Conservation (phyloP, 2,113 vertebrate species). For the Melanotaenia duboulayi region DNA sequence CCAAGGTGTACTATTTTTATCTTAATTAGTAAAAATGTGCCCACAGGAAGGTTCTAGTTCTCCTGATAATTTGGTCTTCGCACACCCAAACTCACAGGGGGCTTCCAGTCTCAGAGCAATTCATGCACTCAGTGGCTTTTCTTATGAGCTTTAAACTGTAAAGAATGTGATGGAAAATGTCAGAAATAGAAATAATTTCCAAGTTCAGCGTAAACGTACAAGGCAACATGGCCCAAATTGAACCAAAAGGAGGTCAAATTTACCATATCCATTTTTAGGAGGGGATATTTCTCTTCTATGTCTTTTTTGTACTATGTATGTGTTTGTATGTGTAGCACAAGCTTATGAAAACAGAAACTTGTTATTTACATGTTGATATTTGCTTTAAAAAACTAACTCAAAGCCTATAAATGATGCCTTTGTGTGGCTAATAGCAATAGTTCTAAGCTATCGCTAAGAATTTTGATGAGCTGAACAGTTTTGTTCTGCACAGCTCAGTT, state of each 20-base stretch:
- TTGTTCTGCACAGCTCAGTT: background rate
- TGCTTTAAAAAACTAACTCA: background rate
- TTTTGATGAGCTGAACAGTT: background rate
- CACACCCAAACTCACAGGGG: constrained; percentile 56
- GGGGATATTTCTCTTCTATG: background rate
- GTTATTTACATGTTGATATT: no score
- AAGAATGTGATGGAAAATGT: constrained; percentile 21
- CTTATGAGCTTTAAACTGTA: constrained; percentile 40
- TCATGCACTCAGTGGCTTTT: constrained; percentile 46
- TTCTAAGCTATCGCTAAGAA: background rate
- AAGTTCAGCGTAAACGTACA: constrained; percentile 49
- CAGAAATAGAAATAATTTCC: constrained; percentile 46
- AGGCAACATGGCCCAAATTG: constrained; percentile 25
- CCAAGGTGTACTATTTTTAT: constrained; percentile 64
- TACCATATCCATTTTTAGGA: constrained; percentile 9
- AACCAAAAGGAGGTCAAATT: constrained; percentile 22
- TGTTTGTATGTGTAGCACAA: background rate
- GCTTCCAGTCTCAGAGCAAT: constrained; percentile 62
- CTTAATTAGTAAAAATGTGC: constrained; percentile 74
- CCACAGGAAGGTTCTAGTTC: constrained; percentile 56
- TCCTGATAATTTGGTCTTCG: constrained; percentile 63
- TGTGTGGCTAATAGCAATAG: background rate
- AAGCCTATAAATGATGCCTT: background rate
- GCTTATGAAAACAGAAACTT: no score
- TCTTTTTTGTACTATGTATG: no score